Evolutionary conservation across 2,888 invertebrate species (phyloP), one percentile per base, ranked within the genome.

Genomic region (Trissolcus japonicus): DNA sequence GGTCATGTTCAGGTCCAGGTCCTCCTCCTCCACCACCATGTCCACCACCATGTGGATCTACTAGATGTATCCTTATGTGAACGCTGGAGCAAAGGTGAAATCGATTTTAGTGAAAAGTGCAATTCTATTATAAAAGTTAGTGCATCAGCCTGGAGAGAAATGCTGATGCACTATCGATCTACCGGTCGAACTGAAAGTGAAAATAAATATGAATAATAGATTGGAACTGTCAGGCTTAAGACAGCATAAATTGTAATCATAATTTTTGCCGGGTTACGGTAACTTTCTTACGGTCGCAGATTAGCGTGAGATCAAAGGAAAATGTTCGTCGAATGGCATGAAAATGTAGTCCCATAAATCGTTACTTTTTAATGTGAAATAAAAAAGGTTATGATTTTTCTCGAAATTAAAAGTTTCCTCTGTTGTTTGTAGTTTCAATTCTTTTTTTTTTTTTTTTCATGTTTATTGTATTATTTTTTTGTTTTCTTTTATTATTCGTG

Each of bases 61-160:
- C 51, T 57, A 75, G 35, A 17, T 79, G 78, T 41, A 79, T 79
- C 41, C 56, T 72, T 48, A 79, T 79, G 19, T 75, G 78, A 16
- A 79, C 75, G 35, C 78, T 76, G 35, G 9, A 57, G 60, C 17
- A 66, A 59, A 65, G 40, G 50, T 55, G 35, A 35, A 35, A 35
- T 35, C 35, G 35, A 35, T 9, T 35, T 6, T 35, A 9, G 35
- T 35, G 35, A 35, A 35, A 48, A 48, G 14, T 48, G 48, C 14
- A 14, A 14, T 48, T 14, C n/a, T 48, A 14, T 35, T 35, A 35
- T 35, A 35, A 35, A 35, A 35, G 35, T 11, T 35, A 35, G 35
- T 35, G 7, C 35, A 35, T 35, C 35, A 35, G 35, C 35, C 35
- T 35, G 1, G n/a, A 6, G 48, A 35, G 50, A 60, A 60, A 46